Base-by-base conservation (phyloP, 1,140 invertebrate species). In the Delia radicum region DNA sequence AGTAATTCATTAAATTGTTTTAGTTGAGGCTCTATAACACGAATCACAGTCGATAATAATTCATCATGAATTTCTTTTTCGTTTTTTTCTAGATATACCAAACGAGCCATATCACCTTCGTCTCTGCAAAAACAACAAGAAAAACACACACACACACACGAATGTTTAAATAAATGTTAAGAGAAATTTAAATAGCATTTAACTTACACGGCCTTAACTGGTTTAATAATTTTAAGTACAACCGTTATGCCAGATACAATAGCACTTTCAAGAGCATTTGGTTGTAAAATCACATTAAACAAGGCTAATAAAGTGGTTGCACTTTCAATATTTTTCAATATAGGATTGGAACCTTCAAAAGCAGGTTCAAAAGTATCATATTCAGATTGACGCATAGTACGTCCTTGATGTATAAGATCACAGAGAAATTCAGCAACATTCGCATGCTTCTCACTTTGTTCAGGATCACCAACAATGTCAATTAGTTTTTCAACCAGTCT, bases 401-500 rank as follows among this genome's bases (percentile, higher is more conserved):
- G 87, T 48, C 91, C 90, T 78, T 90, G 89, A 78, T 89, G 88
- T 79, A 95, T 90, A 82, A 95, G 92, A 90, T 96, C 94, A 90
- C 91, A 93, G 78, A 96, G 88, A 82, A 95, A 90, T 87, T 94
- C 91, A 80, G 94, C 90, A 83, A 93, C 93, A 89, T 95, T 95
- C 80, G 89, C 89, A 86, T 96, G 94, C 82, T 92, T 91, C 79
- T 91, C 90, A 81, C 91, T 88, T 84, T 94, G 92, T 80, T 91
- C 90, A 76, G 89, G 89, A 77, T 94, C 91, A 83, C 94, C 92
- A 81, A 97, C 89, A 85, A 96, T 88, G 80, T 89, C 90, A 78
- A 97, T 91, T 81, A 97, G 89, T 86, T 91, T 92, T 87, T 95
- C 93, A 78, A 97, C 91, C 81, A 97, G 90, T 84, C 93, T 89